Base-by-base conservation (phyloP, 2,797 vertebrate genomes). In the Oryzias sinensis region DNA sequence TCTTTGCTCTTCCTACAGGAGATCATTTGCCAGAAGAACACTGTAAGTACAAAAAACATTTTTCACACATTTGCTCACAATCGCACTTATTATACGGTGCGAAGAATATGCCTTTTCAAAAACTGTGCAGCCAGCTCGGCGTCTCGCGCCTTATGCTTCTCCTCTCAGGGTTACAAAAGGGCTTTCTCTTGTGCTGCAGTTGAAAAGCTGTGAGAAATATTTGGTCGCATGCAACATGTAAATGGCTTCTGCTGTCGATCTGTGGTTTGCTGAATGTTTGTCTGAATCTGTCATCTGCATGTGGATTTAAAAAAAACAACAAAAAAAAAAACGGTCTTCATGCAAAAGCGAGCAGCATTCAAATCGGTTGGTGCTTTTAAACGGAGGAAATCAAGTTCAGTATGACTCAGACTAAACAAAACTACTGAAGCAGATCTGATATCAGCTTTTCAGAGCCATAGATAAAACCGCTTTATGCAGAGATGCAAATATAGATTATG, bases 21-120 rank as follows among this genome's bases (percentile, higher is more conserved):
- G 81, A 95, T 99, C 33, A 95, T 99, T 90, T 98, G 93, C 91
- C 97, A 98, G 92, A 99, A 98, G 92, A 99, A 99, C 92, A 97
- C 94, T 90, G 97, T 99, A 88, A 98, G 96, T 98, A 93, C 84
- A 63, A 20, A 49, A 59, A 57, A 43, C 59, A 6, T 41, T 57
- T 17, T 44, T 82, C 73, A 76, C 71, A 70, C 65, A 65, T 80
- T 37, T 11, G 33, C 33, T 37, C 33, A 37, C 33, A 37, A 37
- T 37, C 9, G 9, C 75, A 74, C 74, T 18, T 49, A 73, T 66
- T 52, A 53, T 49, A 49, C 52, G 22, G 33, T 82, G 72, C 66
- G 73, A 49, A 77, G 54, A 83, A 79, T 73, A 77, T 77, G 75
- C 46, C 49, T 53, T 66, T 61, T 62, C 7, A 42, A 33, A 52